Evolutionary conservation across 2,888 invertebrate species (phyloP), one percentile per base, ranked within the genome.

Genomic region (Podotricha telesiphe): DNA sequence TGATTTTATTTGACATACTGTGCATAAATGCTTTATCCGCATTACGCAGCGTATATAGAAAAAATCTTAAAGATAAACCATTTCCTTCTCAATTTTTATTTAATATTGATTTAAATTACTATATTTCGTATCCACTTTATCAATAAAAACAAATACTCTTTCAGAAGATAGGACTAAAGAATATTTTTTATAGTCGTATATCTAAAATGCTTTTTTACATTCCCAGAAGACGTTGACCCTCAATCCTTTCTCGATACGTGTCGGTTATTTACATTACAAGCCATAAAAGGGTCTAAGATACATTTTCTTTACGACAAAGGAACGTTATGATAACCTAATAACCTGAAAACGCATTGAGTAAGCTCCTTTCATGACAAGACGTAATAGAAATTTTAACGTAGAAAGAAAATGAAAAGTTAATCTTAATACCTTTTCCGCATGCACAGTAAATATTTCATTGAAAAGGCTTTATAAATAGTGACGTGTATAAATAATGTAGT

Each of bases 401-500:
- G 80, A 88, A 91, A 91, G 87, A 86, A 90, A 87, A 90, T 89
- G 86, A 84, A 86, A 90, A 90, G 87, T 88, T 87, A 89, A 85
- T 88, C 86, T 88, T 89, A 91, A 91, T 89, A 90, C 85, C 81
- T 83, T 82, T 79, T 79, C 78, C 83, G 84, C 91, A 91, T 91
- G 90, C 91, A 88, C 86, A 78, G 75, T 77, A 78, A 78, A 78
- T 80, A 79, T 77, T 79, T 77, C 79, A 80, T 81, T 84, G 86
- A 86, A 86, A 82, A 73, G 58, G 70, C 68, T 70, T 71, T 74
- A 74, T 74, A 83, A 83, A 84, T 78, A 77, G 82, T 59, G 63
- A 63, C 70, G 59, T 53, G 70, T 72, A 59, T 68, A 68, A 65
- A 72, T 70, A 65, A 67, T 56, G 56, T 22, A 28, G 45, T 55